Base-by-base conservation (phyloP, 2,888 invertebrate genomes). In the Drosophila anceps region DNA sequence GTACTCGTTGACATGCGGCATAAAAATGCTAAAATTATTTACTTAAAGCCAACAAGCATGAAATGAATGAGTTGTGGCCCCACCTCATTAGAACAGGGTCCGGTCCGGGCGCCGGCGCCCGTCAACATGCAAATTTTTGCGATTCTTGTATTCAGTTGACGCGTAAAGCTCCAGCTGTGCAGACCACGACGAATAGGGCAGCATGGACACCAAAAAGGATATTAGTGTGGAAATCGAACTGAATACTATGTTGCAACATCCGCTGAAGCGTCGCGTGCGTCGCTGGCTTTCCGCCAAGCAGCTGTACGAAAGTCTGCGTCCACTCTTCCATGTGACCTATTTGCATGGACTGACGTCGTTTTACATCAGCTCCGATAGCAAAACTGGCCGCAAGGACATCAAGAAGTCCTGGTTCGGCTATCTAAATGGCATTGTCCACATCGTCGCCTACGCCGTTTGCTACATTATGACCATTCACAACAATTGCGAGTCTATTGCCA, bases 401-500 rank as follows among this genome's bases (percentile, higher is more conserved):
- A 87, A 88, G 69, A 81, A 86, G 18, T 88, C 92, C 1, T 55
- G 84, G 39, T 88, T 91, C 62, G 92, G 92, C 24, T 91, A 90
- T 57, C 57, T 92, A 0, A 92, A 91, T 67, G 88, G 88, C n/a
- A 64, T 88, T 3, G 10, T 81, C 4, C 92, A 92, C 18, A 82
- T 91, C 1, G 66, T 70, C 0, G 4, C 90, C 1, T 93, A 91
- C 53, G 76, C 68, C 2, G 63, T 86, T 5, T 92, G 92, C 71
- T 93, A 92, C 59, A 58, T 80, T 4, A 6, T 91, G 0, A 92
- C 92, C 4, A 69, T 93, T n/a, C 33, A 72, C 5, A 92, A 92
- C 62, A 79, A 88, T 59, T 91, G 88, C 62, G 92, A 93, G 69
- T 91, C 93, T 0, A 88, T 93, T 4, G 91, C 92, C 33, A 92